Conservation (phyloP, 2,113 vertebrate genomes). For the Aphyosemion australe region DNA sequence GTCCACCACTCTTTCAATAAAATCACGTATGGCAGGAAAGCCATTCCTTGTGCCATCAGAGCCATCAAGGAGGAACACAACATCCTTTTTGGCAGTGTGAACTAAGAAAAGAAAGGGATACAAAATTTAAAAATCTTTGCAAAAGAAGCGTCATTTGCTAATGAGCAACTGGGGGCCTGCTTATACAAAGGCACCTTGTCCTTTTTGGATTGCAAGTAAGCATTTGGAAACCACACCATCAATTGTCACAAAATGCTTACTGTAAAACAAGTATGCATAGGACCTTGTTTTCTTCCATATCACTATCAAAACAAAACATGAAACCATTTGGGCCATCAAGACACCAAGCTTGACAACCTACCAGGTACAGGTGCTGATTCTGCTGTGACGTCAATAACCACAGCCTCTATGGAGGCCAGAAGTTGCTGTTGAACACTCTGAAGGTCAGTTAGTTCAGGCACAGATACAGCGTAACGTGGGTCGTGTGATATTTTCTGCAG, state of each 20-base stretch:
- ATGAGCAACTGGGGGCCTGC: too few relatives aligned
- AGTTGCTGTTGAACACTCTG: constrained; percentile 48
- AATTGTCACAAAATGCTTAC: neutral
- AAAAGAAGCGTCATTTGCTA: too few relatives aligned
- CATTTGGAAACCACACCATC: neutral
- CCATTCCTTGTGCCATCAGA: constrained; percentile 73
- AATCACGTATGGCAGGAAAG: constrained; percentile 70
- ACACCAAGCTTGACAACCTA: constrained; percentile 12
- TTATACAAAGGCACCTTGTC: neutral
- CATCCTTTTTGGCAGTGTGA: constrained; percentile 30
- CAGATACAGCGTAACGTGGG: constrained; percentile 2
- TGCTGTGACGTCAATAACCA: constrained; percentile 1
- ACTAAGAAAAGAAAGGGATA: constrained; percentile 16
- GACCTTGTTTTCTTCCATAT: too few relatives aligned
- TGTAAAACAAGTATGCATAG: neutral
- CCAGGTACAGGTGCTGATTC: constrained; percentile 12
- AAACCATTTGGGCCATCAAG: too few relatives aligned
- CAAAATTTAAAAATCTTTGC: neutral
- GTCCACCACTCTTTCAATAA: constrained; percentile 66
- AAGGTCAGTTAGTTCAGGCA: constrained; percentile 73
- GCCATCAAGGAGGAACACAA: constrained; percentile 80
- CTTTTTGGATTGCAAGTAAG: neutral
- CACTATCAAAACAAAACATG: too few relatives aligned
- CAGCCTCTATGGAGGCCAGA: constrained; percentile 17
- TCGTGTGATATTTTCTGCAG: constrained; percentile 47